Conservation (phyloP, 2,113 vertebrate species). For the Semnornis frantzii region DNA sequence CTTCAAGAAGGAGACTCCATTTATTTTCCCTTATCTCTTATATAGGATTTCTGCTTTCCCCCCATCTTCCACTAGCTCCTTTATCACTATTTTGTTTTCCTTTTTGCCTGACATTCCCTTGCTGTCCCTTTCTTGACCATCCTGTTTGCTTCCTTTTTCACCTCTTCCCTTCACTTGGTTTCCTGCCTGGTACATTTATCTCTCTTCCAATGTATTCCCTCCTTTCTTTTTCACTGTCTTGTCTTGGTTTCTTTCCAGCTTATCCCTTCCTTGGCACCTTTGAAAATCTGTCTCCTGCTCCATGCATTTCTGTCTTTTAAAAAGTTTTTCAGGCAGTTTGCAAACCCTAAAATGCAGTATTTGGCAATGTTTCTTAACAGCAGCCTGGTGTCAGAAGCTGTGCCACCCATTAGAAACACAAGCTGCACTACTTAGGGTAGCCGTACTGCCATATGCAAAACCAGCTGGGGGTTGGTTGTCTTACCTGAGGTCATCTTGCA, state of each 20-base stretch:
- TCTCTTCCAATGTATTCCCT: background rate
- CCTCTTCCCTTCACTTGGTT: background rate
- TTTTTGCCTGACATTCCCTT: background rate
- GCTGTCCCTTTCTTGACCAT: background rate
- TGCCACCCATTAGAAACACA: background rate
- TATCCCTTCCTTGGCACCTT: background rate
- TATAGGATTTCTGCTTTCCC: background rate
- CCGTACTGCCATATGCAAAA: background rate
- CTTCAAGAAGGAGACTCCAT: background rate
- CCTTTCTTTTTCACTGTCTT: background rate
- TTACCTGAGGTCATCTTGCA: background rate
- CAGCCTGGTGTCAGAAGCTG: background rate
- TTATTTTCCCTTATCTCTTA: slow-evolving; percentile 37
- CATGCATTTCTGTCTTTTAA: background rate
- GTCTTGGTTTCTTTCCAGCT: slow-evolving; percentile 12
- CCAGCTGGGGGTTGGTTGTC: background rate
- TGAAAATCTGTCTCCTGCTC: background rate
- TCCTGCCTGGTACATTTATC: background rate
- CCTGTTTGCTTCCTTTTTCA: background rate
- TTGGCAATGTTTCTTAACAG: background rate
- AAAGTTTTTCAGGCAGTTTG: background rate
- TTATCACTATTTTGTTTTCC: background rate
- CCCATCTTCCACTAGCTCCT: background rate
- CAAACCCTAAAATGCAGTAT: background rate
- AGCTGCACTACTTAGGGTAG: background rate